Evolutionary conservation across 2,797 vertebrate genomes (phyloP).

Genomic region (Crax fasciolata): DNA sequence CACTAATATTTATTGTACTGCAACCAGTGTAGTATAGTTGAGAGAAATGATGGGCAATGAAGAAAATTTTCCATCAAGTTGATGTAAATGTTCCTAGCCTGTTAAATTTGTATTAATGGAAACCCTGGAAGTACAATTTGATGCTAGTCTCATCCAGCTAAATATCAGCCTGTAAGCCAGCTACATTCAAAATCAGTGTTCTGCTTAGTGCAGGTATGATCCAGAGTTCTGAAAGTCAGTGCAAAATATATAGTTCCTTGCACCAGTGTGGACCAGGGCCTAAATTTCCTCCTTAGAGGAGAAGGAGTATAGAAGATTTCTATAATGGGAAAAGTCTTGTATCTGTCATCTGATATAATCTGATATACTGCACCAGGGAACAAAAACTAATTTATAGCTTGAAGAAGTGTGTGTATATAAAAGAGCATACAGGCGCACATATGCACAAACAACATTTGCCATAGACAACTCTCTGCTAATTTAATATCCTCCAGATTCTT

Average conservation of each 20-base stretch:
- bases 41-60: not conserved
- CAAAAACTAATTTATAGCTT: not conserved
- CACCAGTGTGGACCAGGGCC: not conserved
- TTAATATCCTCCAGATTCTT: not conserved
- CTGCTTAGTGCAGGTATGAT: not conserved
- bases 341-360: not conserved
- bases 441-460: not conserved
- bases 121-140: not conserved
- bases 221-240: not conserved
- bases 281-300: not conserved
- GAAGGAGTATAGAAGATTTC: not conserved
- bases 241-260: not conserved
- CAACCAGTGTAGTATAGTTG: not conserved
- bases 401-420: not conserved
- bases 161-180: not conserved
- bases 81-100: not conserved
- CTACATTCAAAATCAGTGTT: not conserved
- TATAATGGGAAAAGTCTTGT: not conserved
- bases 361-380: not conserved
- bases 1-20: not conserved
- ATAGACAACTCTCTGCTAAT: not conserved
- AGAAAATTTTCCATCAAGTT: not conserved
- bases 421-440: not conserved
- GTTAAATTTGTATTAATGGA: not conserved
- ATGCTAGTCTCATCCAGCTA: not conserved